A percentile compares a stretch with the other conserved stretches of the same genome.
These are phyloP conservation scores for Pelochelys cantorii DNA, from an alignment of 2,797 vertebrate genomes.

Conservation along the genomic window DNA sequence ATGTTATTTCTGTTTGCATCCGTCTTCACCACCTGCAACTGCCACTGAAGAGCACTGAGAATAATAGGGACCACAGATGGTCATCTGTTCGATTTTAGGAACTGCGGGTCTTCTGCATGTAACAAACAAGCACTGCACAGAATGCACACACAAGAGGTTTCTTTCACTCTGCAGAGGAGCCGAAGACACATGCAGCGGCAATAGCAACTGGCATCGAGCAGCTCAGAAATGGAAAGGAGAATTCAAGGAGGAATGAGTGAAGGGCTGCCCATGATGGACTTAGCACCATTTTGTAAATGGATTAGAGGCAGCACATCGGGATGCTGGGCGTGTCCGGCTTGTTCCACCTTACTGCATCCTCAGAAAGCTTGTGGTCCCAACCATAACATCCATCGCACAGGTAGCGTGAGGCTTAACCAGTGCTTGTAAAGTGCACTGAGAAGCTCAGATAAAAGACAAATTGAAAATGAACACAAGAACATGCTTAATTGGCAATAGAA, in stretches of 20 bases:
- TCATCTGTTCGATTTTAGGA: background rate
- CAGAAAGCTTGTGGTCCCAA: background rate
- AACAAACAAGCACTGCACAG: background rate
- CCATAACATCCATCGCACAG: background rate
- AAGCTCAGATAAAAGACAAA: background rate
- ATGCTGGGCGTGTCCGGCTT: background rate
- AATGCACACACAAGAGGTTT: background rate
- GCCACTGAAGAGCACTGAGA: background rate
- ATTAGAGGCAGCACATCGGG: background rate
- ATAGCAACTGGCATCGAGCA: background rate
- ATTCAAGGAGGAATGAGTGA: background rate
- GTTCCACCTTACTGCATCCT: background rate
- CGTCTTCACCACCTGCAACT: background rate
- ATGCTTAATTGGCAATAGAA: no score
- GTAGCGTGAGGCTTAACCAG: background rate
- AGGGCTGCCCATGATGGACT: no score
- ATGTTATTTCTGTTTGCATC: background rate
- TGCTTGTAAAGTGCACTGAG: background rate
- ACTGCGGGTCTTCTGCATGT: background rate
- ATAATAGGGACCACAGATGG: background rate
- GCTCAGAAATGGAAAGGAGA: background rate
- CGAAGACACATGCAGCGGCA: background rate
- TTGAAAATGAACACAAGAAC: background rate
- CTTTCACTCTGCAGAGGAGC: rapidly evolving
- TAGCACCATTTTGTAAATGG: background rate